These are phyloP conservation scores for Labia minor DNA, from an alignment of 2,888 invertebrate genomes.

Conservation along the genomic window DNA sequence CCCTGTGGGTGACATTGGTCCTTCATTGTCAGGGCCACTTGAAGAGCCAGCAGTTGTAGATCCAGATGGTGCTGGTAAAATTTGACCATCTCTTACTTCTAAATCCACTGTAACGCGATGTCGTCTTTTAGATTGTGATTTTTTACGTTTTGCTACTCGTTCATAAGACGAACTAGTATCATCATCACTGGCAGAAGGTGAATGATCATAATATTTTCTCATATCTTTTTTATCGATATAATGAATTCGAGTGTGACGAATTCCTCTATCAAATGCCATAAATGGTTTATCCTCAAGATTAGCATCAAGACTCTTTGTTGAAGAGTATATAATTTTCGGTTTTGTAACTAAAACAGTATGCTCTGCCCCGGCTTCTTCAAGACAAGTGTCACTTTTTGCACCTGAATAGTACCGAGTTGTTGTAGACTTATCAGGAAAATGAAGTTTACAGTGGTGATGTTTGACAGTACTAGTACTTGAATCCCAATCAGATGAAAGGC, in stretches of 20 bases:
- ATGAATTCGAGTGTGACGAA: conserved; percentile 21
- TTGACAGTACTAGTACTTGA: conserved; percentile 71
- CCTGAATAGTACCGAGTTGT: conserved; percentile 20
- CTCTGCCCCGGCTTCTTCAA: conserved; percentile 21
- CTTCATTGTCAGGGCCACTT: not conserved
- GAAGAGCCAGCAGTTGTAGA: conserved; percentile 15
- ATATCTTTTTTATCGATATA: conserved; percentile 3
- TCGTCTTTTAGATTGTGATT: conserved; percentile 34
- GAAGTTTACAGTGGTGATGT: conserved; percentile 16
- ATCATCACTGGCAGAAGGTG: conserved; percentile 32
- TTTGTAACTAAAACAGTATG: conserved; percentile 17
- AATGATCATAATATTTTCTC: not conserved
- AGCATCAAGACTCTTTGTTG: conserved; percentile 28
- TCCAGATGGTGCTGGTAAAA: conserved; percentile 29
- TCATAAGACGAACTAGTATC: conserved; percentile 38
- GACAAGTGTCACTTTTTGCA: conserved; percentile 25
- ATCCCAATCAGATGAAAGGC: conserved; percentile 74
- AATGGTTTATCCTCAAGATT: not conserved
- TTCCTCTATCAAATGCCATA: conserved; percentile 30
- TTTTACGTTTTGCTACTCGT: conserved; percentile 34
- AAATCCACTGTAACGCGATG: conserved; percentile 37
- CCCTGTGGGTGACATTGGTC: not conserved
- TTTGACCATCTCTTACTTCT: conserved; percentile 36
- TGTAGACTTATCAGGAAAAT: conserved; percentile 16
- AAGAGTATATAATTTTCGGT: conserved; percentile 32